Evolutionary conservation across 2,797 vertebrate species (phyloP).

Genomic region (Psittacula derbiana): DNA sequence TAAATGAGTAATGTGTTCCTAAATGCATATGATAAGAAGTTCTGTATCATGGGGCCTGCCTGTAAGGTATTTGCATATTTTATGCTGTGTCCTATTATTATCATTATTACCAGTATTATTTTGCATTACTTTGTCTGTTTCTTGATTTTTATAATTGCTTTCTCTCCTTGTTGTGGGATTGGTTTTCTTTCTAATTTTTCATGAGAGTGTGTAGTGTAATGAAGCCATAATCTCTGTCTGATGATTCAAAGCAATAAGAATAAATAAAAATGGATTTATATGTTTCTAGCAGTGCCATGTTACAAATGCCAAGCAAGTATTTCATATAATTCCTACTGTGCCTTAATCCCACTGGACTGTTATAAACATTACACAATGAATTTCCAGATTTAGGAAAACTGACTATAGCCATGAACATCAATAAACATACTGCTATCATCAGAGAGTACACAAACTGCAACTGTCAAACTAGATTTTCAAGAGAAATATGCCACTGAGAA

Average conservation of each 20-base stretch:
- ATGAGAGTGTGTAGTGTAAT: neutral
- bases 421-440: neutral
- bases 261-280: accelerated
- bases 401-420: neutral
- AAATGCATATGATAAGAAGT: neutral
- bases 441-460: neutral
- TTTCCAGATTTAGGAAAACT: neutral
- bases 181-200: neutral
- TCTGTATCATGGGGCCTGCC: neutral
- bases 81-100: neutral
- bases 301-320: neutral
- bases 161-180: neutral
- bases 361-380: neutral
- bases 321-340: neutral
- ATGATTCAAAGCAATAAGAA: neutral
- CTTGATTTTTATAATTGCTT: neutral
- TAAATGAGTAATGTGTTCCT: neutral
- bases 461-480: neutral
- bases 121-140: neutral
- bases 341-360: neutral
- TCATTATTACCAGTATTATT: neutral
- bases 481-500: neutral
- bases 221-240: neutral
- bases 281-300: neutral
- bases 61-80: neutral